Conservation (phyloP, 2,113 vertebrate genomes). For the Lagopus leucura region DNA sequence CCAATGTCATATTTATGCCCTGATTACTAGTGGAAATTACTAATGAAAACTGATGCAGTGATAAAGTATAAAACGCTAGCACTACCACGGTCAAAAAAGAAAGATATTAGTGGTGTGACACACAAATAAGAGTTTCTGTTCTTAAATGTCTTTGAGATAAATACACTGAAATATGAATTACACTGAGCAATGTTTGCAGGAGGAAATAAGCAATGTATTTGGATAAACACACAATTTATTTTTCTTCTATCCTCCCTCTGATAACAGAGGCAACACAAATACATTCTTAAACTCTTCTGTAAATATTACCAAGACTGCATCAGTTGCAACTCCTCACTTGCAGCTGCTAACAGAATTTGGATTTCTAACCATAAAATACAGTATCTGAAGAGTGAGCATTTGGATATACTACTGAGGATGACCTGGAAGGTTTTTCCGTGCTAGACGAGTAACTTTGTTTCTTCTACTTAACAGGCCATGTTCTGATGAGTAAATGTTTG, state of each 20-base stretch:
- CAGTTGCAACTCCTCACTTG: background rate
- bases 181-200: background rate
- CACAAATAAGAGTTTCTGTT: background rate
- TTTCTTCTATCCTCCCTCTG: background rate
- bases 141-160: background rate
- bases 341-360: background rate
- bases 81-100: background rate
- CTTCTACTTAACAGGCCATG: background rate
- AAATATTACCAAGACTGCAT: background rate
- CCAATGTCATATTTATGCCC: background rate
- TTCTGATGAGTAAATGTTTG: background rate
- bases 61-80: background rate
- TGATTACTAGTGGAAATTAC: background rate
- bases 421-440: background rate
- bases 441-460: background rate
- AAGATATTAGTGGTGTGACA: background rate
- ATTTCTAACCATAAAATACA: background rate
- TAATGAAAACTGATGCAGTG: background rate
- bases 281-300: background rate
- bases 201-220: background rate
- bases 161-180: background rate
- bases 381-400: background rate
- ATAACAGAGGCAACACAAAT: background rate
- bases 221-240: background rate
- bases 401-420: background rate